These are phyloP conservation scores for Sciurus vulgaris DNA, from an alignment of 2,797 vertebrate genomes.

Conservation along the genomic window DNA sequence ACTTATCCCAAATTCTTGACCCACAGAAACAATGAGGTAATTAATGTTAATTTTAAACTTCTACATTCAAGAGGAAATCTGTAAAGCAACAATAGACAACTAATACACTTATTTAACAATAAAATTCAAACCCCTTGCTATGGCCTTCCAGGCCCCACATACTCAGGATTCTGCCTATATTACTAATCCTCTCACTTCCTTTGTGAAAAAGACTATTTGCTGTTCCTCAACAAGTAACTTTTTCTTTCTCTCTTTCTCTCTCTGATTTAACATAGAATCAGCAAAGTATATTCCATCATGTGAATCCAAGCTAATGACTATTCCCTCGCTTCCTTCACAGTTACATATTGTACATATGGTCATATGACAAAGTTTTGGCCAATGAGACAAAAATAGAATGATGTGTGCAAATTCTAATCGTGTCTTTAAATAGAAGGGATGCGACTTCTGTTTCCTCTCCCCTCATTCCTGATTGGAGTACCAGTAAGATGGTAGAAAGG, in stretches of 20 bases:
- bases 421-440: background rate
- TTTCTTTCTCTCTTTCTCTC: background rate
- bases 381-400: background rate
- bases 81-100: background rate
- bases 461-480: background rate
- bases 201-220: background rate
- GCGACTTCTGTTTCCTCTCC: background rate
- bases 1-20: background rate
- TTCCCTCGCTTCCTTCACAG: background rate
- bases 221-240: background rate
- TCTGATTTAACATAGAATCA: conserved; percentile 1
- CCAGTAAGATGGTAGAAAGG: background rate
- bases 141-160: background rate
- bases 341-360: background rate
- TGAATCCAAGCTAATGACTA: background rate
- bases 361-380: background rate
- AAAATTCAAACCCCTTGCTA: background rate
- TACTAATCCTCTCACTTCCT: background rate
- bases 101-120: background rate
- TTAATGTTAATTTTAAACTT: conserved; percentile 21
- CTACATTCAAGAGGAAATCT: background rate
- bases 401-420: background rate
- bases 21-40: background rate
- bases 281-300: background rate
- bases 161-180: background rate